Evolutionary conservation across 2,888 invertebrate species (phyloP).

Genomic region (Dromius quadrimaculatus): DNA sequence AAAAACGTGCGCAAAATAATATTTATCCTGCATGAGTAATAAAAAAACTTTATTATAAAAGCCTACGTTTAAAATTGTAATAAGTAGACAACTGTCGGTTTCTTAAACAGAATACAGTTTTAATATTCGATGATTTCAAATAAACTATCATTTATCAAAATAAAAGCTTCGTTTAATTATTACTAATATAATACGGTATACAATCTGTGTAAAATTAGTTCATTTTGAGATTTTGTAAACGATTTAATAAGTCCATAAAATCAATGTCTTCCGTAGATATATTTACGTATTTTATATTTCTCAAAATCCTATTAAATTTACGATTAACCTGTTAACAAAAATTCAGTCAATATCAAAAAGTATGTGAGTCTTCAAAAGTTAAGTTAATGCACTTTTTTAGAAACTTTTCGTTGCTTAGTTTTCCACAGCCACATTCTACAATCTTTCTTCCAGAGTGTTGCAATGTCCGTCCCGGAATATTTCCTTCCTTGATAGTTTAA

Average conservation of each 20-base stretch:
- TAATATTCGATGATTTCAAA: no score
- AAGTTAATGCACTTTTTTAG: conserved; percentile 29
- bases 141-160: no score
- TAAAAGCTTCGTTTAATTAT: no score
- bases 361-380: background rate
- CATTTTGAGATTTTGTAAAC: background rate
- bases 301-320: conserved; percentile 20
- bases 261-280: background rate
- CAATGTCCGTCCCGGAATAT: conserved; percentile 72
- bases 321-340: conserved; percentile 23
- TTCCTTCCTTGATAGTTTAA: conserved; percentile 70
- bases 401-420: conserved; percentile 6
- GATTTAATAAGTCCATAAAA: background rate
- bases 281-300: conserved; percentile 5
- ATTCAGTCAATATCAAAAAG: conserved; percentile 13
- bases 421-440: conserved; percentile 78
- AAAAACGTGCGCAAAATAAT: no score
- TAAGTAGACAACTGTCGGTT: no score
- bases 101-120: no score
- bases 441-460: conserved; percentile 78
- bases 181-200: no score
- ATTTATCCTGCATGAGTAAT: no score
- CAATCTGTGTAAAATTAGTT: background rate
- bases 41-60: no score
- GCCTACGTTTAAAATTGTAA: no score